Evolutionary conservation across 2,888 invertebrate genomes (phyloP).

Genomic region (Leptogaster cylindrica): DNA sequence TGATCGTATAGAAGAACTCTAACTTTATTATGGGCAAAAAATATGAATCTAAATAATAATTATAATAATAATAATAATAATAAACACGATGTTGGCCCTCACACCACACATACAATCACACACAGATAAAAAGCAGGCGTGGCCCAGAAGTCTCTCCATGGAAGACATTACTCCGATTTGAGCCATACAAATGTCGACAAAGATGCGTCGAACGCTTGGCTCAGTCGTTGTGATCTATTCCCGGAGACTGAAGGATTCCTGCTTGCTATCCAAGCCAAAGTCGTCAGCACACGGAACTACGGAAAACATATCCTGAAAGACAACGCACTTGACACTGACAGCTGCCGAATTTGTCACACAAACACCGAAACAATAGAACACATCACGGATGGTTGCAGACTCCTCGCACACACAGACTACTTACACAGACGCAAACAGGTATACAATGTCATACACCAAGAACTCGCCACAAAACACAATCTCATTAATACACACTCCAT

Average conservation of each 20-base stretch:
- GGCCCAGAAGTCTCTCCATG: constrained; percentile 23
- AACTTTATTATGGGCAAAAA: no score
- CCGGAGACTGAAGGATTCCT: not conserved
- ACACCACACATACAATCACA: no score
- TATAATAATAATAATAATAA: no score
- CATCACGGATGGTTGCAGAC: constrained; percentile 1
- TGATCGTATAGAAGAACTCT: no score
- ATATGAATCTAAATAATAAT: no score
- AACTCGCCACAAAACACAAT: constrained; percentile 12
- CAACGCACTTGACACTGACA: not conserved
- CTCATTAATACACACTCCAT: not conserved
- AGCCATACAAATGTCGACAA: not conserved
- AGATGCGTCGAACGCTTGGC: not conserved
- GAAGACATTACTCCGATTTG: not conserved
- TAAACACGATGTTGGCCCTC: no score
- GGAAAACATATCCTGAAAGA: not conserved
- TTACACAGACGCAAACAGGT: not conserved
- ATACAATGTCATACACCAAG: constrained; percentile 8
- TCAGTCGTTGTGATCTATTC: not conserved
- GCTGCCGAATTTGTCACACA: not conserved
- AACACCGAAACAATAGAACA: constrained; percentile 23
- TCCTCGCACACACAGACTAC: not conserved
- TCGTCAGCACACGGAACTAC: not conserved
- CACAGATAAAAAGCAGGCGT: constrained; percentile 3
- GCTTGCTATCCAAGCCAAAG: not conserved